These are phyloP conservation scores for Cyanoramphus novaezelandiae DNA, from an alignment of 2,113 vertebrate species.

Conservation along the genomic window DNA sequence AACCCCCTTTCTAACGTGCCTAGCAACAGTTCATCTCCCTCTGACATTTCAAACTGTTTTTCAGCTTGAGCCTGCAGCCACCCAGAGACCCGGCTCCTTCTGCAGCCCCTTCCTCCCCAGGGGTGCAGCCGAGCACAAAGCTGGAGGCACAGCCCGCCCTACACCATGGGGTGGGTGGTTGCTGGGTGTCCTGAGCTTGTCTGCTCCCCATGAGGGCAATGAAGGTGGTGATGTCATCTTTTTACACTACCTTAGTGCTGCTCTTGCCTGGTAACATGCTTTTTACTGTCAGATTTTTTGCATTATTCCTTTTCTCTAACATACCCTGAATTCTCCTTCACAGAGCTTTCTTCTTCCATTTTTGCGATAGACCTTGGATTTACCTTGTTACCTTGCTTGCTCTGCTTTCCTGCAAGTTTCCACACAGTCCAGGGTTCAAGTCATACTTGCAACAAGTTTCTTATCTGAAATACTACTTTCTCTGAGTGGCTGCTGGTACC, in stretches of 20 bases:
- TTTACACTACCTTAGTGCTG: not conserved
- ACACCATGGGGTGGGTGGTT: not conserved
- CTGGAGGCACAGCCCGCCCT: not conserved
- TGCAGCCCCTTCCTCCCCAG: not conserved
- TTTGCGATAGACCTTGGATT: not conserved
- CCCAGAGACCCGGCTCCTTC: fast-evolving
- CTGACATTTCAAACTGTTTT: not conserved
- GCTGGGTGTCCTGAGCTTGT: not conserved
- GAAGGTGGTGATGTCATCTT: not conserved
- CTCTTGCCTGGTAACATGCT: not conserved
- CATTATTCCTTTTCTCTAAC: not conserved
- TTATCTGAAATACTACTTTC: not conserved
- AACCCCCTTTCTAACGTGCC: fast-evolving
- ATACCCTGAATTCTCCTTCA: too few species aligned
- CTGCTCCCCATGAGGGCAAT: not conserved
- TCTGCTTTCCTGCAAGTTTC: not conserved
- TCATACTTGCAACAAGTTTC: not conserved
- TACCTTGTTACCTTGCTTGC: not conserved
- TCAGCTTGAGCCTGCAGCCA: not conserved
- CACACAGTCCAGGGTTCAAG: not conserved
- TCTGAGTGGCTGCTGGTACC: not conserved
- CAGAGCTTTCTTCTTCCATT: not conserved
- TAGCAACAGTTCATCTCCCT: not conserved
- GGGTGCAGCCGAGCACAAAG: not conserved
- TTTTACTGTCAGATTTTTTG: not conserved